These are phyloP conservation scores for Etheostoma spectabile DNA, from an alignment of 2,113 vertebrate genomes.

Conservation along the genomic window DNA sequence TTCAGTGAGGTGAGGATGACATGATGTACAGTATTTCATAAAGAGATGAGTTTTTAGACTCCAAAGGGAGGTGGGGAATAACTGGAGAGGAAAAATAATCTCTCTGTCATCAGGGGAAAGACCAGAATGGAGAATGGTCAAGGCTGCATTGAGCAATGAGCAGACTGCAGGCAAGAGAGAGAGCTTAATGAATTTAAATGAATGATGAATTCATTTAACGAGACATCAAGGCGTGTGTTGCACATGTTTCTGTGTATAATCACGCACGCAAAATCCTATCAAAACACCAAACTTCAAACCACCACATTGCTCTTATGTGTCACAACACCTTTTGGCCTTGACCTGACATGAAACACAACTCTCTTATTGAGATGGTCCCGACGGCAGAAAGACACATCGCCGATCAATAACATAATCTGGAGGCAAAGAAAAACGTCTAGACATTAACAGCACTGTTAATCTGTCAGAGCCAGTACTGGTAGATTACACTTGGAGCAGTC, in stretches of 20 bases:
- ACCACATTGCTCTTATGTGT: conserved; percentile 1
- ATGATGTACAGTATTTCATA: conserved; percentile 26
- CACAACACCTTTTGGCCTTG: conserved; percentile 42
- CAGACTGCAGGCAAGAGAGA: conserved; percentile 13
- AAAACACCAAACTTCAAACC: conserved; percentile 3
- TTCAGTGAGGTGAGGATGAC: conserved; percentile 38
- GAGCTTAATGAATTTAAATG: neutral
- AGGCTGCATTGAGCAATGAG: neutral
- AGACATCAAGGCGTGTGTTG: neutral
- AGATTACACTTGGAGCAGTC: conserved; percentile 60
- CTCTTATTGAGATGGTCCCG: neutral
- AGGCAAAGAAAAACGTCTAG: conserved; percentile 41
- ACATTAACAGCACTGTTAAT: conserved; percentile 65
- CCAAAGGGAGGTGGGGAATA: conserved; percentile 8
- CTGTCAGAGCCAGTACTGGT: conserved; percentile 50
- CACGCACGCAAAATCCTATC: neutral
- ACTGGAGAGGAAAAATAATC: conserved; percentile 9
- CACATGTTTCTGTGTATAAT: neutral
- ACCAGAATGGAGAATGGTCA: neutral
- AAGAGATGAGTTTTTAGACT: conserved; percentile 38
- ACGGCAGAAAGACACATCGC: conserved; percentile 14
- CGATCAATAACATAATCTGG: conserved; percentile 50
- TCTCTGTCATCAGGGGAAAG: conserved; percentile 12
- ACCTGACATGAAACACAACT: conserved; percentile 26
- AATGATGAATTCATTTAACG: neutral